These are phyloP conservation scores for Lepilemur ruficaudatus DNA, from an alignment of 2,797 vertebrate species.

Conservation along the genomic window DNA sequence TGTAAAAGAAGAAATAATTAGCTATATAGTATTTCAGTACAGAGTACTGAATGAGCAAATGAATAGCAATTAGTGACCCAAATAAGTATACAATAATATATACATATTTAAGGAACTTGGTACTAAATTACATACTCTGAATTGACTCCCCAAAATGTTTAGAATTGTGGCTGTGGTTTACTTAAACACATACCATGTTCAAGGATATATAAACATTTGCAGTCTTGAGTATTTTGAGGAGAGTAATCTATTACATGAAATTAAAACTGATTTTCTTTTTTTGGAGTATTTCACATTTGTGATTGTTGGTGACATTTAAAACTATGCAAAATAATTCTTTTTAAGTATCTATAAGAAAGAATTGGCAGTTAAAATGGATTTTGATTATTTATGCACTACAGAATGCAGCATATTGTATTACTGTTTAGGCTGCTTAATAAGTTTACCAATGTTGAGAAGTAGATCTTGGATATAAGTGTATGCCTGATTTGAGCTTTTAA, in stretches of 20 bases:
- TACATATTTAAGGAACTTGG: slow-evolving; percentile 44
- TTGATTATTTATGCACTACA: slow-evolving; percentile 58
- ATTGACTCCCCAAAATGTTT: slow-evolving; percentile 36
- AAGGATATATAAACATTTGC: slow-evolving; percentile 19
- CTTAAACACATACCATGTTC: slow-evolving; percentile 20
- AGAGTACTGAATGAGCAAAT: background rate
- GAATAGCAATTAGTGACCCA: slow-evolving; percentile 31
- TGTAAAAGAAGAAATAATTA: slow-evolving; percentile 43
- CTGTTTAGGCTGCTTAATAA: slow-evolving; percentile 37
- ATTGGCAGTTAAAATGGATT: slow-evolving; percentile 59
- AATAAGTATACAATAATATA: slow-evolving; percentile 13
- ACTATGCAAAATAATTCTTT: slow-evolving; percentile 83
- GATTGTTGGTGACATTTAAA: slow-evolving; percentile 75
- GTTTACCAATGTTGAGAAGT: slow-evolving; percentile 52
- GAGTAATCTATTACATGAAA: slow-evolving; percentile 52
- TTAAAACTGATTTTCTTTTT: slow-evolving; percentile 47
- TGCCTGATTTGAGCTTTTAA: slow-evolving; percentile 49
- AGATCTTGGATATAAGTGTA: background rate
- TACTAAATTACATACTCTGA: slow-evolving; percentile 49
- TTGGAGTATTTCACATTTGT: slow-evolving; percentile 54
- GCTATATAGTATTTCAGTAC: slow-evolving; percentile 30
- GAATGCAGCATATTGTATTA: slow-evolving; percentile 10
- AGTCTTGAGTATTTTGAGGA: slow-evolving; percentile 39
- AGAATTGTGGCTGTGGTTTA: slow-evolving; percentile 6
- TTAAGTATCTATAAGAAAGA: slow-evolving; percentile 67